Percentiles rank a stretch among this genome's conserved stretches.
Evolutionary conservation across 2,113 vertebrate species (phyloP).

Genomic region (Rhegmatorhina hoffmannsi): DNA sequence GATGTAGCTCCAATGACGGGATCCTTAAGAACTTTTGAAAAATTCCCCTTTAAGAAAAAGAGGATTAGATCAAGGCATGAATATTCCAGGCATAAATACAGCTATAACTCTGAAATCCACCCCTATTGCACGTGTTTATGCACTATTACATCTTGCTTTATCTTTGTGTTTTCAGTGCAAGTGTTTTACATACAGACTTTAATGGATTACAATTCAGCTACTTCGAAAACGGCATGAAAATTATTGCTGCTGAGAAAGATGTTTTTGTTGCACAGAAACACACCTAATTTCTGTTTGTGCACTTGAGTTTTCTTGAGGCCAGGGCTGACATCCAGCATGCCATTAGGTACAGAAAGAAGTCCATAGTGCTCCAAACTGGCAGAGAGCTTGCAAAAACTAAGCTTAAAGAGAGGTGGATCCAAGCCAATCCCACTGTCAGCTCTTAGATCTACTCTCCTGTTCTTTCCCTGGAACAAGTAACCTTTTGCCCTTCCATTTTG

Average conservation of each 20-base stretch:
- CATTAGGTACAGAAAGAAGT: constrained; percentile 58
- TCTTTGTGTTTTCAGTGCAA: background rate
- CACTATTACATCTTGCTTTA: background rate
- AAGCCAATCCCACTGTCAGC: constrained; percentile 54
- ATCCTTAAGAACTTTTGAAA: constrained; percentile 57
- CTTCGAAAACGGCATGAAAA: background rate
- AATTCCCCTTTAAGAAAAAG: constrained; percentile 39
- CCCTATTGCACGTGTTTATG: background rate
- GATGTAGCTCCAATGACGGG: background rate
- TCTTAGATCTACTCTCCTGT: constrained; percentile 48
- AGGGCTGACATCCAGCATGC: constrained; percentile 67
- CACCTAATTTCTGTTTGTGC: constrained; percentile 31
- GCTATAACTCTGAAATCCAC: background rate
- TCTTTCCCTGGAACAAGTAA: constrained; percentile 53
- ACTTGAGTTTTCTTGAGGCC: constrained; percentile 52
- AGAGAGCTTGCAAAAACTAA: constrained; percentile 59
- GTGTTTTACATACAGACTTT: background rate
- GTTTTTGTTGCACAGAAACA: constrained; percentile 49
- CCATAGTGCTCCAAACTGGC: constrained; percentile 60
- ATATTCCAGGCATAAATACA: constrained; percentile 61
- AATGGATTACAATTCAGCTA: constrained; percentile 25
- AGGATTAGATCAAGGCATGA: constrained; percentile 47
- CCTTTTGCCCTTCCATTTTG: constrained; percentile 48
- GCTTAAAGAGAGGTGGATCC: constrained; percentile 49
- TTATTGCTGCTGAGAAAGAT: constrained; percentile 26